phyloP scores from a whole-genome alignment of 1,140 invertebrate genomes.

The Leptonema lineaticorne region DNA sequence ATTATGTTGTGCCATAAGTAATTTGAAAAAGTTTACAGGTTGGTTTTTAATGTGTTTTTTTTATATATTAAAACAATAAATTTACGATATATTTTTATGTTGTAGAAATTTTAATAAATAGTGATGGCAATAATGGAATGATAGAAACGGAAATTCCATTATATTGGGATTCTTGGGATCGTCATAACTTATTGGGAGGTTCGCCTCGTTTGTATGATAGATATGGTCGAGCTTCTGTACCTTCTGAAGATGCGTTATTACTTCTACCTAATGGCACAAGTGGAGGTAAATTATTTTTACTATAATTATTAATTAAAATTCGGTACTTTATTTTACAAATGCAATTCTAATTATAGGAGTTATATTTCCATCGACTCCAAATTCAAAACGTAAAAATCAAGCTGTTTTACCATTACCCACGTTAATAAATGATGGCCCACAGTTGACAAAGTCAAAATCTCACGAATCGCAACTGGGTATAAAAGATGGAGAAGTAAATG shows the following conservation, averaged over 20 bases:
- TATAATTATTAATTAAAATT: neutral
- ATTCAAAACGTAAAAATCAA: constrained; percentile 71
- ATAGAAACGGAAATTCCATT: constrained; percentile 60
- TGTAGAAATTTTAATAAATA: constrained; percentile 21
- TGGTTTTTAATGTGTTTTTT: constrained; percentile 37
- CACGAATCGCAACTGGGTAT: constrained; percentile 84
- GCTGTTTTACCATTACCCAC: constrained; percentile 48
- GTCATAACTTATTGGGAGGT: constrained; percentile 55
- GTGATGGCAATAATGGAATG: constrained; percentile 43
- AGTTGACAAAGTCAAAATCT: constrained; percentile 86
- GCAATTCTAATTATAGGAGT: constrained; percentile 42
- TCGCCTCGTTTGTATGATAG: constrained; percentile 64
- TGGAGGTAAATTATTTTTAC: neutral
- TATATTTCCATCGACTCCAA: constrained; percentile 78
- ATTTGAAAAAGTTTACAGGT: constrained; percentile 84
- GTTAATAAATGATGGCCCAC: constrained; percentile 43
- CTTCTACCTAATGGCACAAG: constrained; percentile 47
- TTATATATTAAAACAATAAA: neutral
- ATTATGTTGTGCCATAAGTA: constrained; percentile 78
- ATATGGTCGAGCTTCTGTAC: constrained; percentile 58
- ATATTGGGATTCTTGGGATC: constrained; percentile 94
- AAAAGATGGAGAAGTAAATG: constrained; percentile 52
- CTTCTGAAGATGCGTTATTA: constrained; percentile 62
- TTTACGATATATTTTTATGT: neutral
- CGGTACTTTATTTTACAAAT: neutral